Percentiles rank a stretch among this genome's conserved stretches.
Conservation (phyloP, 35 echinoderm and acorn worm genomes). For the Apostichopus parvimensis region DNA sequence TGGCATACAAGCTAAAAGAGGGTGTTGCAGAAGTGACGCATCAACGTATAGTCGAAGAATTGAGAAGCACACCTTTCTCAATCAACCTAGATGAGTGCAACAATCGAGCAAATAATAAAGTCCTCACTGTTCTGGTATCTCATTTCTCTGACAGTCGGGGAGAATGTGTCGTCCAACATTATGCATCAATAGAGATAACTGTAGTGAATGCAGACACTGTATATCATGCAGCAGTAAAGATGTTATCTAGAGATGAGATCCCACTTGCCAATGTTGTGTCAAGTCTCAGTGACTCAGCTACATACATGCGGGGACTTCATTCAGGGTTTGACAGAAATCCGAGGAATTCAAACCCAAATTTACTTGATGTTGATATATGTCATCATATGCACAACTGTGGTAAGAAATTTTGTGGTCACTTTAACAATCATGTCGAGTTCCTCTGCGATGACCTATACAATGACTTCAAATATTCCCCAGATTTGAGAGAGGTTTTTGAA, state of each 20-base stretch:
- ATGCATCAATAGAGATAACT: slow-evolving; percentile 23
- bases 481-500: background rate
- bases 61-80: slow-evolving; percentile 15
- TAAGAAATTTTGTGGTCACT: slow-evolving; percentile 43
- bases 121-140: slow-evolving; percentile 14
- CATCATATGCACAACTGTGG: slow-evolving; percentile 58
- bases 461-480: slow-evolving; percentile 48
- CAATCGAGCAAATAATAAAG: background rate
- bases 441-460: slow-evolving; percentile 5
- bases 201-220: slow-evolving; percentile 28
- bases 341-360: slow-evolving; percentile 22
- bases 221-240: slow-evolving; percentile 29
- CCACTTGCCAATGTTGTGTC: slow-evolving; percentile 30
- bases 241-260: slow-evolving; percentile 30
- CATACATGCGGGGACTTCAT: slow-evolving; percentile 43
- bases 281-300: slow-evolving; percentile 32
- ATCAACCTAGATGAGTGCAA: slow-evolving; percentile 41
- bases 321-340: slow-evolving; percentile 45
- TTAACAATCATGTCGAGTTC: slow-evolving; percentile 34
- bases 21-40: slow-evolving; percentile 18
- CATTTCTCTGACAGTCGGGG: slow-evolving; percentile 24
- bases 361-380: slow-evolving; percentile 30
- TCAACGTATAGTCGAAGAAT: slow-evolving; percentile 28
- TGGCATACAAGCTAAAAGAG: slow-evolving; percentile 27
- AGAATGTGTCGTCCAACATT: slow-evolving; percentile 27